Evolutionary conservation across 2,888 invertebrate genomes (phyloP).

Genomic region (Pachydiplax longipennis): DNA sequence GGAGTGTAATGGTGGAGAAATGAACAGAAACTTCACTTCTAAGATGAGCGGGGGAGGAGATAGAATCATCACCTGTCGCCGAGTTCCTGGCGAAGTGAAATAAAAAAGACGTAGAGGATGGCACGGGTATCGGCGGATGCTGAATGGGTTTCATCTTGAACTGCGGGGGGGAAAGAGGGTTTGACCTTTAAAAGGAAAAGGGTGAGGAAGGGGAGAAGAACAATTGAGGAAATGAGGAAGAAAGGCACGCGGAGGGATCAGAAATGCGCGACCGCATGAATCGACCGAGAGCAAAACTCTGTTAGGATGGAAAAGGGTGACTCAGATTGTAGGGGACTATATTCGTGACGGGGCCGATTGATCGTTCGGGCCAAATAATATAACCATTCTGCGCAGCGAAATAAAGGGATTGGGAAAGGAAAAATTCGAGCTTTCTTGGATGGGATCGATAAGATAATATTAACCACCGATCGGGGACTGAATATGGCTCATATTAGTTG

Average conservation of each 20-base stretch:
- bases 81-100: neutral
- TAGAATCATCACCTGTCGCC: neutral
- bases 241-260: neutral
- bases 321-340: neutral
- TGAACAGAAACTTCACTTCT: too few relatives aligned
- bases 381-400: too few relatives aligned
- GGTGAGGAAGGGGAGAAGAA: neutral
- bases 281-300: neutral
- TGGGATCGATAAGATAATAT: too few relatives aligned
- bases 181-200: neutral
- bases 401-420: too few relatives aligned
- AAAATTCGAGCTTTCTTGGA: too few relatives aligned
- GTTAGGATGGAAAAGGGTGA: neutral
- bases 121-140: too few relatives aligned
- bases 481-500: too few relatives aligned
- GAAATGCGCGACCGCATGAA: constrained; percentile 15
- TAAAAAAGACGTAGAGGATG: neutral
- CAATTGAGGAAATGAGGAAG: neutral
- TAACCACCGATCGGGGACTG: too few relatives aligned
- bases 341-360: too few relatives aligned
- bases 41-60: neutral
- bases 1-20: neutral
- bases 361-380: too few relatives aligned
- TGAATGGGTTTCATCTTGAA: neutral
- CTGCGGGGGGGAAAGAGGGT: neutral